Base-by-base conservation (phyloP, 2,113 vertebrate species). In the Nibea coibor region DNA sequence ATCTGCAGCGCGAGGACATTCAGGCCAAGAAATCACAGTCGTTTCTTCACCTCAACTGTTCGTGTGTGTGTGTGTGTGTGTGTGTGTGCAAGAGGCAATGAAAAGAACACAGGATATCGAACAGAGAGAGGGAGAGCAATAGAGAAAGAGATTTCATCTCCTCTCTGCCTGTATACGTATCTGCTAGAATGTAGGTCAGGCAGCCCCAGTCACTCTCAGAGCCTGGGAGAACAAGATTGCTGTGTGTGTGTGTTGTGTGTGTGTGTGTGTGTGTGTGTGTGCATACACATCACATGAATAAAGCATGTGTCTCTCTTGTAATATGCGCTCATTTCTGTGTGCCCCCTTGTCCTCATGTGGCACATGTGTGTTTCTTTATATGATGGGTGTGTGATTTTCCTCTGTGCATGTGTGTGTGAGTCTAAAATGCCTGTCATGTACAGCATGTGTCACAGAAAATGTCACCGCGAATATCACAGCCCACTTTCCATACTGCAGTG, bases 141-240 rank as follows among this genome's bases (percentile, higher is more conserved):
- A 85, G 24, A 77, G 75, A 87, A 75, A 54, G 66, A 82, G 79
- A 89, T 92, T 85, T 89, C 87, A 90, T 92, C 87, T 87, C 80
- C 79, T 86, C 80, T 84, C 75, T 91, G 86, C 86, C 85, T 87
- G 85, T 91, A 89, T 88, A 90, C 82, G 80, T 91, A 88, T 88
- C 87, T 85, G 72, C 50, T 59, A 61, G 88, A 94, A 94, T 94
- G 93, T 95, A 94, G 94, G 94, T 95, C 94, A 94, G 93, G 91
- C 91, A 92, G 94, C 89, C 88, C 88, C 87, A 91, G 91, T 90
- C 91, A 64, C 87, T 86, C 86, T 83, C 85, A 48, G 80, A 80
- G 90, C 84, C 89, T 77, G 70, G 72, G 78, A 75, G 89, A 83
- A 88, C 74, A 70, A 88, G 72, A 81, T 77, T 72, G 78, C 61